Evolutionary conservation across 2,888 invertebrate genomes (phyloP), one percentile per base, ranked within the genome.

Genomic region (Phlogophora meticulosa): DNA sequence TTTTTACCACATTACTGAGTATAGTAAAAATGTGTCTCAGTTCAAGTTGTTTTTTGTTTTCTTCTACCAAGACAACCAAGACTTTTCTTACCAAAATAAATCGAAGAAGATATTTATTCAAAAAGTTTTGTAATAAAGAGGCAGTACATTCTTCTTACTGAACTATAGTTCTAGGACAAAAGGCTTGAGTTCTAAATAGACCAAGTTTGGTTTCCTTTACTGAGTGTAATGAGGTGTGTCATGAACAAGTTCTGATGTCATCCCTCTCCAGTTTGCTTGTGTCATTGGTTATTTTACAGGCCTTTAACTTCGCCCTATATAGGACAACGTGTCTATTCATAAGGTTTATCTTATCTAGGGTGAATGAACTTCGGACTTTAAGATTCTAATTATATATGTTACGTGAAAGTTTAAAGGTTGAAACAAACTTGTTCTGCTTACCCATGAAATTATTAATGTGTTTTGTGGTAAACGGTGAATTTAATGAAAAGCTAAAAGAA

Each of bases 211-310:
- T 63, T 58, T 55, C 40, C 38, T 51, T 53, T 38, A 52, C 17
- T 0, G 38, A 20, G 57, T 53, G 53, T 64, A 74, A 71, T 77
- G 74, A 64, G 64, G 72, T 64, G 72, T 73, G 58, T 38, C 60
- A 38, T 52, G 53, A 69, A 53, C 43, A 24, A 68, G 43, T 48
- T 76, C 24, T 76, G 76, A 73, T 46, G 78, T 74, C 74, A 74
- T 64, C 38, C 43, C 49, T 43, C 38, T 71, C 38, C n/a, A 34
- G 45, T 46, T 49, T 48, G 64, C 63, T 63, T 63, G 56, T 77
- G 59, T 63, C 77, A 74, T 77, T 42, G 24, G 42, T 42, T 55
- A 38, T 56, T 70, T 58, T 69, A 51, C 48, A 70, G 36, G 42
- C 36, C 58, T 76, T 76, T 77, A 32, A 62, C 46, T 48, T 42